Evolutionary conservation across 2,797 vertebrate species (phyloP).

Genomic region (Pseudochromis fuscus): DNA sequence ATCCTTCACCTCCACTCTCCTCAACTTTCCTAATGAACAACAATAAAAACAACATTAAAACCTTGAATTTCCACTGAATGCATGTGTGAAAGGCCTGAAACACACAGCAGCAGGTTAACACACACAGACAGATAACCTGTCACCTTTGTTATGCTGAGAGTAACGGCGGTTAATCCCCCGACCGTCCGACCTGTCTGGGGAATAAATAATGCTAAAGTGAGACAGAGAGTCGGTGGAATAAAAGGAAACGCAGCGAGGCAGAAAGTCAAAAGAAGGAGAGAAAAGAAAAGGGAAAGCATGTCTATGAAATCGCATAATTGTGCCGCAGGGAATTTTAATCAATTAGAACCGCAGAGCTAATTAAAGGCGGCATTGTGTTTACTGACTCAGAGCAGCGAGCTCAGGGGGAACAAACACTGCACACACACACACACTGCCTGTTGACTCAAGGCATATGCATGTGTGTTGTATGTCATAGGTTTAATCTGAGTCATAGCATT

Average conservation of each 20-base stretch:
- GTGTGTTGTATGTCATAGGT: constrained; percentile 34
- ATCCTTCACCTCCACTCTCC: background rate
- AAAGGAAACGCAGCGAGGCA: constrained; percentile 45
- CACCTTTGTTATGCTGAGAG: constrained; percentile 13
- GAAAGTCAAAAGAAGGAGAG: constrained; percentile 55
- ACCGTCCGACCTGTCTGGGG: constrained; percentile 12
- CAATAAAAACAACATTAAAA: background rate
- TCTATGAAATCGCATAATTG: constrained; percentile 79
- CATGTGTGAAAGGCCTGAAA: no score
- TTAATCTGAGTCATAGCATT: constrained; percentile 35
- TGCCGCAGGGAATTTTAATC: constrained; percentile 77
- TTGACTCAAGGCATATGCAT: constrained; percentile 33
- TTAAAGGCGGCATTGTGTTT: constrained; percentile 81
- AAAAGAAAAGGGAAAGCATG: constrained; percentile 57
- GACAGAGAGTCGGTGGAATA: constrained; percentile 7
- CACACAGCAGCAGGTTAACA: background rate
- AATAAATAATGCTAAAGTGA: constrained; percentile 28
- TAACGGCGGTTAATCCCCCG: background rate
- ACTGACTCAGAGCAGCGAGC: constrained; percentile 64
- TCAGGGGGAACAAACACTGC: constrained; percentile 28
- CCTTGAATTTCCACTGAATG: no score
- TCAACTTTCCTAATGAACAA: background rate
- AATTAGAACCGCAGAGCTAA: constrained; percentile 77
- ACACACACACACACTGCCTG: constrained; percentile 36
- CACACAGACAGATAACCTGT: constrained; percentile 25